These are phyloP conservation scores for Microcebus lehilahytsara DNA, from an alignment of 2,113 vertebrate genomes.

Conservation along the genomic window DNA sequence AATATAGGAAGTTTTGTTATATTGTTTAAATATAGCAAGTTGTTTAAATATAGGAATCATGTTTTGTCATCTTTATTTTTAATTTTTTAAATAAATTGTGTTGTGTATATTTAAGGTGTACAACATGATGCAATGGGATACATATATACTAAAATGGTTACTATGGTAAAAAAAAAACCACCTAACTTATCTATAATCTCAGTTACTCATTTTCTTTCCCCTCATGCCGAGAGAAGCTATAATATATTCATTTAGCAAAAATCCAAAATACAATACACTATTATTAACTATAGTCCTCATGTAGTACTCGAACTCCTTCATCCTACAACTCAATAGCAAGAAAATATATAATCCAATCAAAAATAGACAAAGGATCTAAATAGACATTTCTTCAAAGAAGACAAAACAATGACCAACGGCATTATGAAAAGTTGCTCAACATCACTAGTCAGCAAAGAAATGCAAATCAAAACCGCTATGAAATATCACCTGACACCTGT, in stretches of 20 bases:
- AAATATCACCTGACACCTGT: not conserved
- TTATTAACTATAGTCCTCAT: not conserved
- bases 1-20: too few species aligned
- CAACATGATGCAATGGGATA: not conserved
- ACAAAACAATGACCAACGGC: not conserved
- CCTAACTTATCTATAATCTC: not conserved
- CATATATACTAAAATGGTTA: not conserved
- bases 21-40: too few species aligned
- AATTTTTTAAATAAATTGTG: not conserved
- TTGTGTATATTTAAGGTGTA: not conserved
- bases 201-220: not conserved
- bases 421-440: not conserved
- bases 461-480: not conserved
- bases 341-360: not conserved
- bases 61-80: not conserved
- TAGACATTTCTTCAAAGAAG: not conserved
- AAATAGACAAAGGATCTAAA: not conserved
- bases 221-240: not conserved
- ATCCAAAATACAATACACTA: not conserved
- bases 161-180: not conserved
- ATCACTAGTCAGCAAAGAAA: not conserved
- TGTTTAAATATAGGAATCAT: not conserved
- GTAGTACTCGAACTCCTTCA: not conserved
- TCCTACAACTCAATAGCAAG: not conserved
- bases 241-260: not conserved